Base-by-base conservation (phyloP, 1,140 invertebrate species). In the Doryteuthis pealeii region DNA sequence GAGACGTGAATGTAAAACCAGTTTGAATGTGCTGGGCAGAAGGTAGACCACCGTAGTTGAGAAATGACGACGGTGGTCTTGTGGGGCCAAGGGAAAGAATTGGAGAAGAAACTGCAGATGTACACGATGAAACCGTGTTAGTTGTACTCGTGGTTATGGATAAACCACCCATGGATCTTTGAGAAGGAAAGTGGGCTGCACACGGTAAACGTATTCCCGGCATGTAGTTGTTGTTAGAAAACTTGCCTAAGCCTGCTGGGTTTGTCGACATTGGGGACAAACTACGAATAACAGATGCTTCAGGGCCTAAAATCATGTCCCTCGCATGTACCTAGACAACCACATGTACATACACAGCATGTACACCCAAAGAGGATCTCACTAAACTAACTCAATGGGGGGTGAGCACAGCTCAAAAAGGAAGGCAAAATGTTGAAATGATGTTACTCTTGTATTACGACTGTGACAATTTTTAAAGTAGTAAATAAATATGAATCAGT, bases 181-280 rank as follows among this genome's bases (percentile, higher is more conserved):
- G n/a, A n/a, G n/a, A 26, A 2, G 18, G 5, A 22, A 32, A 68
- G 6, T 33, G 30, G 30, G 66, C 31, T 8, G 31, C 66, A 68
- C 66, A 68, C 18, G 54, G 54, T 5, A 26, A 22, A 18, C 66
- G n/a, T 68, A 68, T 68, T 4, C 30, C 66, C 15, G 66, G 66
- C 66, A 68, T 68, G 66, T 68, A 68, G 28, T 68, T 68, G 28
- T 68, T 68, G 31, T 68, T 68, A 31, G 66, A 31, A 33, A 68
- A 68, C 28, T 32, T 5, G 18, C 66, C 66, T 14, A 68, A 68
- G 18, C 28, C 66, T 33, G 66, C 26, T 8, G 66, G 66, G 66
- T 68, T 68, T 22, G 28, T 30, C 66, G 66, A 31, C 66, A 68
- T 68, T 22, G 66, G 18, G 30, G 66, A 33, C 30, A 68, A 31